Conservation (phyloP, 1,140 invertebrate genomes). For the Plodia interpunctella region DNA sequence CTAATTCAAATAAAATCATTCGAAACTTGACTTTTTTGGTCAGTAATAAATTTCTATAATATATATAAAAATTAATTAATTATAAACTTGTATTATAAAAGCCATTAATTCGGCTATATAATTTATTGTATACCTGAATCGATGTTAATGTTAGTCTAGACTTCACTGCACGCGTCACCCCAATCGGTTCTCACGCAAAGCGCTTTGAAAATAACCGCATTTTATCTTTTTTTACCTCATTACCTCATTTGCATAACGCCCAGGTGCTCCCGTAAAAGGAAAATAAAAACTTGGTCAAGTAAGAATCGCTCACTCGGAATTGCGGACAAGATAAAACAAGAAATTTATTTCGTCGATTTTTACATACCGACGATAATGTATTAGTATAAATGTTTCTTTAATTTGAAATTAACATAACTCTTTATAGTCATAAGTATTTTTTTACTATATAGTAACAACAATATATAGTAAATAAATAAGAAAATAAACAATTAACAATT, state of each 20-base stretch:
- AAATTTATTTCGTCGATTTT: background rate
- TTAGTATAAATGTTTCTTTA: background rate
- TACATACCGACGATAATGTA: background rate
- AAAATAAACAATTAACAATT: too few species aligned
- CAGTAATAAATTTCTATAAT: background rate
- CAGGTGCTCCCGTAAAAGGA: slow-evolving; percentile 12
- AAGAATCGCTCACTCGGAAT: background rate
- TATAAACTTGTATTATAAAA: too few species aligned
- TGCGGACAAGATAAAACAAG: background rate
- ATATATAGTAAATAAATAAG: too few species aligned
- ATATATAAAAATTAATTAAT: too few species aligned
- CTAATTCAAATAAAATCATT: too few species aligned
- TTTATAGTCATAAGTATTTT: too few species aligned
- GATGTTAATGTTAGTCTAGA: slow-evolving; percentile 44
- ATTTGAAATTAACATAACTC: too few species aligned
- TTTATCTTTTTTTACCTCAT: slow-evolving; percentile 28
- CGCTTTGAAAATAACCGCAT: slow-evolving; percentile 55
- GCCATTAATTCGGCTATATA: too few species aligned
- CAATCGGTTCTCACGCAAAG: slow-evolving; percentile 53
- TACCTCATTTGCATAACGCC: slow-evolving; percentile 20
- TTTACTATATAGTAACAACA: too few species aligned
- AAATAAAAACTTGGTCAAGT: background rate
- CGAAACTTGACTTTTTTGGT: too few species aligned
- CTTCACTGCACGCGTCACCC: slow-evolving; percentile 54
- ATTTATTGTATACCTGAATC: background rate